A percentile compares a stretch with the other conserved stretches of the same genome.
These are phyloP conservation scores for Mionectes olivaceus DNA, from an alignment of 2,797 vertebrate species.

Conservation along the genomic window DNA sequence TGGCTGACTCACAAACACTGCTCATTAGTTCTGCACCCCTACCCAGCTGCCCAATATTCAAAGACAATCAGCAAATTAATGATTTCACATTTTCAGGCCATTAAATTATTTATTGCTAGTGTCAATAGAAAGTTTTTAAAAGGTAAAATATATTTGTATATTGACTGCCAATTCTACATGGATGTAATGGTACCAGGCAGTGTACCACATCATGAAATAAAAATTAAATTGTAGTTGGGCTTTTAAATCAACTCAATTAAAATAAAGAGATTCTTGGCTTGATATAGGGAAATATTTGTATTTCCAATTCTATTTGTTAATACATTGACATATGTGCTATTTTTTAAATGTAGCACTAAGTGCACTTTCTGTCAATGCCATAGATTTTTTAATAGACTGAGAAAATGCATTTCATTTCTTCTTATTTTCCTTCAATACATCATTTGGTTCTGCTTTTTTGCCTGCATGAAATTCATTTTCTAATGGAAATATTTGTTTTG, in stretches of 20 bases:
- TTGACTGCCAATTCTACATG: constrained; percentile 76
- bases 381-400: constrained; percentile 93
- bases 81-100: constrained; percentile 72
- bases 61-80: constrained; percentile 72
- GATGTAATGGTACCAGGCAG: constrained; percentile 75
- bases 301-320: constrained; percentile 90
- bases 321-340: constrained; percentile 89
- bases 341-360: constrained; percentile 92
- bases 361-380: constrained; percentile 92
- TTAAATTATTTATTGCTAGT: constrained; percentile 77
- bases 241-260: constrained; percentile 90
- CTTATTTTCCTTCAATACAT: constrained; percentile 99
- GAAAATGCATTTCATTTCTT: constrained; percentile 99
- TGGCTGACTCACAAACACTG: background rate
- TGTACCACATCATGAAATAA: constrained; percentile 84
- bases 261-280: constrained; percentile 90
- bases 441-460: constrained; percentile 99
- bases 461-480: constrained; percentile 99
- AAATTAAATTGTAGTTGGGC: constrained; percentile 89
- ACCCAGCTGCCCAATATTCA: constrained; percentile 27
- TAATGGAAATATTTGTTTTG: constrained; percentile 99
- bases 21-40: constrained; percentile 11
- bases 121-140: constrained; percentile 81
- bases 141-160: constrained; percentile 81
- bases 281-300: constrained; percentile 89